These are phyloP conservation scores for Xenops minutus DNA, from an alignment of 2,797 vertebrate species.

Conservation along the genomic window DNA sequence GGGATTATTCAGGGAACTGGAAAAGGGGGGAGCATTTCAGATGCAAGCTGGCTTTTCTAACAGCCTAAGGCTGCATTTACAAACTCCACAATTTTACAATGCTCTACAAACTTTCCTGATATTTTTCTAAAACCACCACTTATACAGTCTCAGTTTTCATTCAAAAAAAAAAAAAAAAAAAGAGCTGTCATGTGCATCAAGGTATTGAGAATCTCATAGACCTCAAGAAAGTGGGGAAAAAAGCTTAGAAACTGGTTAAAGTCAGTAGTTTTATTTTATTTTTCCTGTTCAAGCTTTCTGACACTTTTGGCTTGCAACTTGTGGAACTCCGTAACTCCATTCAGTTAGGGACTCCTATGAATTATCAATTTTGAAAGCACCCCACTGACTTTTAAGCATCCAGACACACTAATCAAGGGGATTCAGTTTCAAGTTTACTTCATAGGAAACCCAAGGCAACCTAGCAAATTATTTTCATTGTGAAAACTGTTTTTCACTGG, in stretches of 20 bases:
- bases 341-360: background rate
- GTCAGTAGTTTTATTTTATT: background rate
- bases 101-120: background rate
- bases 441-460: background rate
- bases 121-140: background rate
- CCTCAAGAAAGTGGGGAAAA: accelerated
- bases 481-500: background rate
- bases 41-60: background rate
- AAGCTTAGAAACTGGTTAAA: background rate
- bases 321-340: background rate
- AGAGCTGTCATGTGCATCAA: background rate
- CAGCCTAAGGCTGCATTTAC: background rate
- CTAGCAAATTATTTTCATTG: background rate
- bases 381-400: background rate
- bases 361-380: background rate
- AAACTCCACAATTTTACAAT: background rate
- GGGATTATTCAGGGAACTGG: background rate
- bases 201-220: background rate
- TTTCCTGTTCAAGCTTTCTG: background rate
- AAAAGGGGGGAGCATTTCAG: background rate
- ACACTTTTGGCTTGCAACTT: background rate
- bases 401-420: background rate
- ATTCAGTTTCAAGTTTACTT: background rate
- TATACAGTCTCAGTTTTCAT: background rate
- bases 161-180: background rate